Base-by-base conservation (phyloP, 2,797 vertebrate species). In the Euthynnus affinis region DNA sequence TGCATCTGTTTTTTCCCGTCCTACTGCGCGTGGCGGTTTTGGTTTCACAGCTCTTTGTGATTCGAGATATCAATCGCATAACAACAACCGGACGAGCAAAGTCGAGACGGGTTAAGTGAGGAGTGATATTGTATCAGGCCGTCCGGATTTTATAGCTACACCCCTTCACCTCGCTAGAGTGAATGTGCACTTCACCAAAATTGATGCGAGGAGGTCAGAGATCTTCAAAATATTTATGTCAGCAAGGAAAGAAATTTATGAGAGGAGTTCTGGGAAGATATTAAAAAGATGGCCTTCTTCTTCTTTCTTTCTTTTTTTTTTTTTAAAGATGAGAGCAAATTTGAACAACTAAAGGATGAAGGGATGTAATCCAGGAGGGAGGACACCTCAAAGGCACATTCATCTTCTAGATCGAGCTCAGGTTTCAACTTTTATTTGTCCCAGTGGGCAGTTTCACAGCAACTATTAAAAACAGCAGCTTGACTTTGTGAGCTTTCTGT, bases 391-490 rank as follows among this genome's bases (percentile, higher is more conserved):
- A 89, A 91, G 85, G 88, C 86, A 84, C 77, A 86, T 88, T 87
- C 78, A 88, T 89, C 87, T 88, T 79, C 82, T 87, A 89, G 82
- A 88, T 88, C 85, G 89, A 88, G 81, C 87, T 88, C 83, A 74
- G 82, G 82, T 89, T 91, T 91, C 76, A 86, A 76, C 86, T 85
- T 81, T 80, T 86, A 85, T 87, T 89, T 81, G 70, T 88, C 85
- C 86, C 91, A 18, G 49, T 34, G 86, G 85, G 74, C 34, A 67
- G 25, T 81, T 80, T 86, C 82, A 78, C 71, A 58, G 78, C 73
- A 94, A 95, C 84, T 71, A 82, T 87, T 82, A 81, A 76, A 67
- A 89, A 95, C 94, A 74, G 75, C 74, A 68, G 70, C 70, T 84
- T 63, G 72, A 82, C 85, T 84, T 82, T 82, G 78, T 64, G 44